Conservation (phyloP, 2,888 invertebrate species). For the Glaucopsyche alexis region DNA sequence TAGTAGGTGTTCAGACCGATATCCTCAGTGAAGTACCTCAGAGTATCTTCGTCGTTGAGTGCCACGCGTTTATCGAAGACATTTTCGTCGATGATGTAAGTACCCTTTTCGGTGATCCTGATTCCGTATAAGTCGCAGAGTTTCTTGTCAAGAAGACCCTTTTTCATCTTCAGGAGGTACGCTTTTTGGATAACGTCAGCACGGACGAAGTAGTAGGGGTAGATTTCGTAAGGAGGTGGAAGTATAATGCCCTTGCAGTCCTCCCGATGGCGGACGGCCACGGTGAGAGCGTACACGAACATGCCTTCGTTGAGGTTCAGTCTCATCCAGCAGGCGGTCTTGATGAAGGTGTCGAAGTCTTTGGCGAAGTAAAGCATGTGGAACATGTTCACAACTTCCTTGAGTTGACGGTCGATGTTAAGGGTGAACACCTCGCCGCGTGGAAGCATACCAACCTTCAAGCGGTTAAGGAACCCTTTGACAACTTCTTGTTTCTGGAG, state of each 20-base stretch:
- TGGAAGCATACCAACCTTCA: constrained; percentile 79
- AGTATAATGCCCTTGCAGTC: constrained; percentile 74
- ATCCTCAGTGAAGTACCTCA: constrained; percentile 84
- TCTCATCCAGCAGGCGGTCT: constrained; percentile 75
- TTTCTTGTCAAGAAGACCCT: constrained; percentile 66
- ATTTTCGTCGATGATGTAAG: constrained; percentile 83
- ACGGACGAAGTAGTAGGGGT: constrained; percentile 84
- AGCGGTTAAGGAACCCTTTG: constrained; percentile 76
- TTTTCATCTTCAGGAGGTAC: constrained; percentile 75
- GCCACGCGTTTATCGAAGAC: constrained; percentile 80
- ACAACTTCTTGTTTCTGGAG: constrained; percentile 79
- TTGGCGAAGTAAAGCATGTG: constrained; percentile 76
- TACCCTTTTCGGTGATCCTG: constrained; percentile 69
- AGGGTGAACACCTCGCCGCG: constrained; percentile 75
- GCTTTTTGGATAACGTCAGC: constrained; percentile 82
- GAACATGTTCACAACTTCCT: constrained; percentile 74
- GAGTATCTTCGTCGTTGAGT: constrained; percentile 75
- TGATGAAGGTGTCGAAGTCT: constrained; percentile 72
- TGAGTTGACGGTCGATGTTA: constrained; percentile 69
- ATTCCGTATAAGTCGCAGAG: constrained; percentile 77
- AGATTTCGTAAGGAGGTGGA: constrained; percentile 80
- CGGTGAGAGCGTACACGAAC: constrained; percentile 77
- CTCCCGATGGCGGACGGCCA: constrained; percentile 70
- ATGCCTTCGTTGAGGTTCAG: constrained; percentile 76
- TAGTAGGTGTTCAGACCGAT: constrained; percentile 82